Percentiles rank a stretch among this genome's conserved stretches.
Conservation (phyloP, 2,797 vertebrate genomes). For the Acanthurus tractus region DNA sequence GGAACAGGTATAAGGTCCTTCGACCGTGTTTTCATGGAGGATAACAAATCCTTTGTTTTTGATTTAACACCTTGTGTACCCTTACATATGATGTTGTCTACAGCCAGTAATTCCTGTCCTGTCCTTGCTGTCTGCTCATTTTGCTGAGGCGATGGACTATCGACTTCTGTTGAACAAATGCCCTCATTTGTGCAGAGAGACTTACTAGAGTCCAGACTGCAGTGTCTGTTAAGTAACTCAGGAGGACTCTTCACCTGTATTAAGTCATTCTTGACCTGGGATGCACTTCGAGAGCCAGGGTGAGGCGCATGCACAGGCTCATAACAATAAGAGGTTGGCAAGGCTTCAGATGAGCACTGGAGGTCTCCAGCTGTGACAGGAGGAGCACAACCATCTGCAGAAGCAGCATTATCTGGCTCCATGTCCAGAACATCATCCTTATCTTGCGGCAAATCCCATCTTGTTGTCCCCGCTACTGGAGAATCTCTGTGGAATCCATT, state of each 20-base stretch:
- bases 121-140: conserved; percentile 4
- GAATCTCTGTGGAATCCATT: conserved; percentile 25
- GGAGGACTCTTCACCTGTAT: conserved; percentile 6
- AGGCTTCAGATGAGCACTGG: conserved; percentile 24
- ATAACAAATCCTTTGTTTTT: conserved; percentile 9
- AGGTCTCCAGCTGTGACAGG: neutral
- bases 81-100: neutral
- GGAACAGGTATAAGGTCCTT: conserved; percentile 60
- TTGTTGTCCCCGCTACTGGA: neutral
- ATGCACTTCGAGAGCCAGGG: neutral
- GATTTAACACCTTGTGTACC: neutral
- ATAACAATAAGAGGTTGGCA: neutral
- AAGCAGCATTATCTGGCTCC: neutral
- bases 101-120: neutral
- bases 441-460: neutral
- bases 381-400: conserved; percentile 4
- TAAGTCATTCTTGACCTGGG: neutral
- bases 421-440: neutral
- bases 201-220: conserved; percentile 24
- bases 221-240: neutral
- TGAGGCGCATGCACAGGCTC: conserved; percentile 1
- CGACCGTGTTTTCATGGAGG: neutral
- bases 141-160: neutral
- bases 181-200: neutral
- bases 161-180: conserved; percentile 12